Conservation (phyloP, 2,888 invertebrate species). For the Autographa pulchrina region DNA sequence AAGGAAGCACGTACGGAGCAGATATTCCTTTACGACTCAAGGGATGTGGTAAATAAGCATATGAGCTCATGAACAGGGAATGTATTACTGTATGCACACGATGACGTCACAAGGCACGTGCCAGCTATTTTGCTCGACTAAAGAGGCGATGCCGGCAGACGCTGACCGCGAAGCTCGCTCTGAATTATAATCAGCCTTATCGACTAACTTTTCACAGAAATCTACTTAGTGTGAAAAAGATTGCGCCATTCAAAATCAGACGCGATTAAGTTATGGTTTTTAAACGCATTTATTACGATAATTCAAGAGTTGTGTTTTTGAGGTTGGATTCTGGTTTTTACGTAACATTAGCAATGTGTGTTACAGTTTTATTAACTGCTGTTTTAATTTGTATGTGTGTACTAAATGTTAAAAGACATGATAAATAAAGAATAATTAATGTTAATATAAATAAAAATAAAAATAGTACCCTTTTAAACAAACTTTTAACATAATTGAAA, state of each 20-base stretch:
- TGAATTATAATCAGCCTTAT: conserved; percentile 65
- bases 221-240: conserved; percentile 43
- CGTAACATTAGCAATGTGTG: background rate
- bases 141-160: conserved; percentile 10
- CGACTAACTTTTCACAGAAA: conserved; percentile 50
- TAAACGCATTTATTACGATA: background rate
- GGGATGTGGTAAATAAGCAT: conserved; percentile 10
- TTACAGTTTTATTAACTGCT: background rate
- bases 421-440: no score
- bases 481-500: no score
- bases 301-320: background rate
- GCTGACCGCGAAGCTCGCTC: conserved; percentile 43
- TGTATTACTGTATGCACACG: conserved; percentile 46
- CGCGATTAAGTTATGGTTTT: conserved; percentile 23
- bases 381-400: no score
- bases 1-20: background rate
- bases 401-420: no score
- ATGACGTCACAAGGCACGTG: conserved; percentile 45
- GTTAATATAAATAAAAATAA: no score
- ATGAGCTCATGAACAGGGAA: conserved; percentile 33
- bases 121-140: conserved; percentile 31
- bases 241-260: conserved; percentile 55
- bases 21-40: background rate
- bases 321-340: background rate
- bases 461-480: no score